Percentiles rank a stretch among this genome's conserved stretches.
These are phyloP conservation scores for Alouatta palliata DNA, from an alignment of 2,113 vertebrate species.

Conservation along the genomic window DNA sequence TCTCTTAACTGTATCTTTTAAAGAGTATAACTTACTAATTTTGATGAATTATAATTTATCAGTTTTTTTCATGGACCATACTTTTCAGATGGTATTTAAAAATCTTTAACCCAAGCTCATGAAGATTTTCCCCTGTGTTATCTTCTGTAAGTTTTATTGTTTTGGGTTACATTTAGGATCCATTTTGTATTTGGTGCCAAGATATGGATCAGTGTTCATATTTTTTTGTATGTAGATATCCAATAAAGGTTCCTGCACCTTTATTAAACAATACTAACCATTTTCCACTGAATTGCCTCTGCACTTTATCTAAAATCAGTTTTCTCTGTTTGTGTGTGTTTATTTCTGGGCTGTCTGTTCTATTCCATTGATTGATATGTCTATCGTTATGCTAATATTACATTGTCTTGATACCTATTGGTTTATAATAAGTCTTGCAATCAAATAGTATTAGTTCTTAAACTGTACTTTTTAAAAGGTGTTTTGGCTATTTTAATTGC, in stretches of 20 bases:
- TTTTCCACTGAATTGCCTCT: background rate
- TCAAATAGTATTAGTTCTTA: background rate
- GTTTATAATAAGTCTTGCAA: background rate
- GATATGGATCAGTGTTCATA: background rate
- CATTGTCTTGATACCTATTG: background rate
- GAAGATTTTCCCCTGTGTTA: background rate
- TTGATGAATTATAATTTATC: background rate
- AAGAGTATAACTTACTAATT: background rate
- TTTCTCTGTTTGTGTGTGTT: no score
- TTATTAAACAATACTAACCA: background rate
- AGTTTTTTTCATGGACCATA: background rate
- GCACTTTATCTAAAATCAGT: background rate
- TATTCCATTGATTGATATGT: no score
- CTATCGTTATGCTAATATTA: no score
- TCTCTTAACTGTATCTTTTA: background rate
- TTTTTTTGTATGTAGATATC: background rate
- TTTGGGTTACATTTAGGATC: background rate
- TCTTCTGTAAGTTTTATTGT: background rate
- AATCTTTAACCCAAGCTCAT: background rate
- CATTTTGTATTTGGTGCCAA: background rate
- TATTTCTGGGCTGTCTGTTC: no score
- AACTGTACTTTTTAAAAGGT: background rate
- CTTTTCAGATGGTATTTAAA: background rate
- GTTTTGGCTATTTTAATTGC: background rate
- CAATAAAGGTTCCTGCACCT: background rate